Evolutionary conservation across 2,888 invertebrate species (phyloP), one percentile per base, ranked within the genome.

Genomic region (Panzeria rudis): DNA sequence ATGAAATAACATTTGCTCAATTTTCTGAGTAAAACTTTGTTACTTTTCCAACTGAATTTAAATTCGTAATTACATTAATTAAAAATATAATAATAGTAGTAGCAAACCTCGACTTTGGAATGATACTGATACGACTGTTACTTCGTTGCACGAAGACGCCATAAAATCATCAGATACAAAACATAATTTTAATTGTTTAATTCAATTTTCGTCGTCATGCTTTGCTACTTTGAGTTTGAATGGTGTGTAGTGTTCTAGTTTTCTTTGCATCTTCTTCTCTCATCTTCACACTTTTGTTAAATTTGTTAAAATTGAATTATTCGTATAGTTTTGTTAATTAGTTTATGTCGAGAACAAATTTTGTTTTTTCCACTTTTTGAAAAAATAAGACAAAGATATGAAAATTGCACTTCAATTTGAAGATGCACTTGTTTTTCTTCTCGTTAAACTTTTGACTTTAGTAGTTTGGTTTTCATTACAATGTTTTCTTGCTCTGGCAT

Each of bases 311-410:
- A 87, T 86, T 84, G 68, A 85, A 86, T 85, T 76, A 87, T 86
- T 86, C 81, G 72, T 71, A 83, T 77, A 80, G 85, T 86, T 87
- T 86, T 82, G 86, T 86, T 87, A 87, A 87, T 87, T 87, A 87
- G 78, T 85, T 86, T 83, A 76, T 75, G 85, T 80, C 71, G 82
- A 75, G 78, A 77, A 76, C 62, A 86, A 69, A 66, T 75, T 35
- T 62, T 44, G 23, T 35, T 72, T 76, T n/a, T 64, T 56, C 32
- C n/a, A 44, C 17, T 54, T 23, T 66, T n/a, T 2, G 11, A 20
- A 11, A 56, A 23, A 56, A 56, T 2, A 59, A 64, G 44, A 78
- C 29, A 56, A 56, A 62, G n/a, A 69, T 56, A 73, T 72, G 35
- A 69, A 84, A 71, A 68, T 56, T 77, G 47, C 72, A 80, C 68